Evolutionary conservation across 2,113 vertebrate genomes (phyloP).

Genomic region (Hiodon alosoides): DNA sequence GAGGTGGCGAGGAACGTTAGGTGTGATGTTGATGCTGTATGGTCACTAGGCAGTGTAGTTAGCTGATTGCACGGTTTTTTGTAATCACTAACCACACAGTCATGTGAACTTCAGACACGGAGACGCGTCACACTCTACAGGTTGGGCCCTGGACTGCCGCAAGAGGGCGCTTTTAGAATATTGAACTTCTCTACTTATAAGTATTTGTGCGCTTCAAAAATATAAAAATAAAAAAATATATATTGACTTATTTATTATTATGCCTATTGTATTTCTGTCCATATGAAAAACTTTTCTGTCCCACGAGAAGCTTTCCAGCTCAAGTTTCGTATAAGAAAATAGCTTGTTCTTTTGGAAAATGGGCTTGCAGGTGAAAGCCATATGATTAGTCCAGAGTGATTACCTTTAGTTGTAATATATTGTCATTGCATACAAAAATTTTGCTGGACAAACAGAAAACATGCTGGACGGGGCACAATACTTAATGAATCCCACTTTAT

Average conservation of each 20-base stretch:
- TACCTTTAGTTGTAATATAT: too few relatives aligned
- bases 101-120: slow-evolving; percentile 59
- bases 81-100: slow-evolving; percentile 88
- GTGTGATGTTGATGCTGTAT: slow-evolving; percentile 46
- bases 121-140: neutral
- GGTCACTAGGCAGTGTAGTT: slow-evolving; percentile 86
- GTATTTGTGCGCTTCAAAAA: neutral
- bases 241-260: neutral
- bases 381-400: too few relatives aligned
- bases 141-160: neutral
- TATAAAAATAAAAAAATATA: slow-evolving; percentile 9
- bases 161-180: neutral
- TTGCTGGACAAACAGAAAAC: too few relatives aligned
- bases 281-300: neutral
- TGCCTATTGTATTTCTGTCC: neutral
- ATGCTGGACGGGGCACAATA: too few relatives aligned
- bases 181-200: neutral
- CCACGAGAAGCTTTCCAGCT: too few relatives aligned
- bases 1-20: neutral
- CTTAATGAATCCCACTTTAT: too few relatives aligned
- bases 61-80: slow-evolving; percentile 73
- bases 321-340: too few relatives aligned
- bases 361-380: too few relatives aligned
- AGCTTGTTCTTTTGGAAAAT: too few relatives aligned
- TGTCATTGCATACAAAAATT: too few relatives aligned